Conservation (phyloP, 2,113 vertebrate genomes). For the Peromyscus polionotus region DNA sequence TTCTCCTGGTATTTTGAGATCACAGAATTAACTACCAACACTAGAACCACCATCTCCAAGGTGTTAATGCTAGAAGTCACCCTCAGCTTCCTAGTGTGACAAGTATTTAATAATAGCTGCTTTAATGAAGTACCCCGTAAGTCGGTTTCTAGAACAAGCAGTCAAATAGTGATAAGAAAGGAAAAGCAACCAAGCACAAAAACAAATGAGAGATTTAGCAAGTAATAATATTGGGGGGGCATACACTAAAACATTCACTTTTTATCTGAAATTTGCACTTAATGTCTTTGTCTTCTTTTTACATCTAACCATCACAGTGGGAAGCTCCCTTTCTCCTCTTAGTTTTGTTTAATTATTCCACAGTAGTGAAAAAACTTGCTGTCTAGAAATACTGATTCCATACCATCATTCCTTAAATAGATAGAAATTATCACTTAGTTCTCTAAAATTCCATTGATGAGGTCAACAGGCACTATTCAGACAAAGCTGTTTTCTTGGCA, state of each 20-base stretch:
- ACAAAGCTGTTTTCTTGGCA: neutral
- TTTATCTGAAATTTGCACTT: constrained; percentile 47
- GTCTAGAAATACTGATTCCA: neutral
- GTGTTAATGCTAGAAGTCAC: constrained; percentile 75
- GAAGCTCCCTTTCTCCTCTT: neutral
- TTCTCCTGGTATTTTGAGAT: constrained; percentile 66
- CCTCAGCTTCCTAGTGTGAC: constrained; percentile 40
- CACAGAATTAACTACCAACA: constrained; percentile 65
- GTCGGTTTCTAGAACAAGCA: constrained; percentile 31
- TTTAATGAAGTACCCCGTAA: constrained; percentile 55
- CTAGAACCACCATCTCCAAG: constrained; percentile 62
- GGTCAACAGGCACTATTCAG: constrained; percentile 1
- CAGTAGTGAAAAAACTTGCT: neutral
- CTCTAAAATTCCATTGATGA: constrained; percentile 47
- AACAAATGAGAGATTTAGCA: constrained; percentile 18
- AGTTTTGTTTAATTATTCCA: constrained; percentile 31
- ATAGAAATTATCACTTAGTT: neutral
- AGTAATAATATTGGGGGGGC: constrained; percentile 48
- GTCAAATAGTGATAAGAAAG: constrained; percentile 39
- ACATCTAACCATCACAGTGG: neutral
- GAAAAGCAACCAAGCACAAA: constrained; percentile 13
- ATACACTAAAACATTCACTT: neutral
- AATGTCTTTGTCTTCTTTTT: neutral
- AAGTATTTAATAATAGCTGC: constrained; percentile 74
- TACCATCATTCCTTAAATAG: constrained; percentile 7